Base-by-base conservation (phyloP, 1,140 invertebrate species). In the Trichogramma pretiosum region DNA sequence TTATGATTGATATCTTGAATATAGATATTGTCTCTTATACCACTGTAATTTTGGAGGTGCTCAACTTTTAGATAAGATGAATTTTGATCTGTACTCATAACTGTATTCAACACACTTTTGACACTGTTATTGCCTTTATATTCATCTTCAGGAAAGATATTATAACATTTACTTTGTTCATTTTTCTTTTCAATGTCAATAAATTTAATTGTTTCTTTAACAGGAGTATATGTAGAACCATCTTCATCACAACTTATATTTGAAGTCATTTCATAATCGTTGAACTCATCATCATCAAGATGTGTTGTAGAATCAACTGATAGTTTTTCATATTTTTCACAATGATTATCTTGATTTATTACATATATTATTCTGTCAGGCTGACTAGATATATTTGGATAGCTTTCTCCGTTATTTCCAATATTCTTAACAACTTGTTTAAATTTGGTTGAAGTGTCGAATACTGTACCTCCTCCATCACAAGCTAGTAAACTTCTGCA, bases 281-380 rank as follows among this genome's bases (percentile, higher is more conserved):
- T 51, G 9, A 50, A 50, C 23, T 50, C 36, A 42, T 51, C 43
- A 18, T 46, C 43, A 34, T 46, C 43, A 4, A 51, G 19, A 51
- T 41, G 38, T 36, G 42, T 41, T 13, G 16, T 51, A 21, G 21
- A 35, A 42, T 51, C 49, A 13, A 36, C 38, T 10, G 18, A 30
- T 30, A 13, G 18, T n/a, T 28, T 42, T 13, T 34, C 19, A 10
- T 24, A 35, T 7, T 3, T 10, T n/a, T 28, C 19, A 1, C 2
- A 34, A n/a, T 43, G 3, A 36, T 16, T 23, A 3, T 40, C 21
- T n/a, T 3, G 3, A 24, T 43, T 19, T 17, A 49, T 9, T 3
- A 51, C 26, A 11, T 46, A 46, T n/a, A 37, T 36, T 30, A 44
- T 50, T 14, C 35, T 44, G 9, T 34, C 41, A 2, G 30, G 21